phyloP scores from a whole-genome alignment of 2,888 invertebrate species.

The Lepeophtheirus nordmannii region DNA sequence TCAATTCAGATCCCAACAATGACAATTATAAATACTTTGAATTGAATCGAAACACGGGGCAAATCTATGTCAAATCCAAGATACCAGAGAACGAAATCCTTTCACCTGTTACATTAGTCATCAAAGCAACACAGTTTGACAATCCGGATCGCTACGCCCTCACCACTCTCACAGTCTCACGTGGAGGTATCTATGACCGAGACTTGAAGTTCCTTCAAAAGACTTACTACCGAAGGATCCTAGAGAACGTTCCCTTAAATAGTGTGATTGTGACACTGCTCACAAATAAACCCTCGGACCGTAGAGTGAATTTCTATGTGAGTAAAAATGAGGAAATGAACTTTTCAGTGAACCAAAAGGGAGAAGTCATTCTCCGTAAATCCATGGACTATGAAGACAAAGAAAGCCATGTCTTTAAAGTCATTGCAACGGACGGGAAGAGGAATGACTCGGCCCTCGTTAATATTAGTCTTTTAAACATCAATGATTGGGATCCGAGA shows the following conservation, averaged over 20 bases:
- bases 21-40: slow-evolving; percentile 47
- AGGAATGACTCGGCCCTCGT: slow-evolving; percentile 71
- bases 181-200: slow-evolving; percentile 41
- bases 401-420: slow-evolving; percentile 52
- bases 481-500: slow-evolving; percentile 84
- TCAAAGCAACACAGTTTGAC: slow-evolving; percentile 45
- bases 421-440: slow-evolving; percentile 61
- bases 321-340: background rate
- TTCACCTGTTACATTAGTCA: slow-evolving; percentile 59
- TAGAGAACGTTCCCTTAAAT: slow-evolving; percentile 60
- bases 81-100: slow-evolving; percentile 46
- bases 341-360: slow-evolving; percentile 35
- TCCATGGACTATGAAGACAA: slow-evolving; percentile 61
- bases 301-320: slow-evolving; percentile 33
- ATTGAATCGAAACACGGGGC: slow-evolving; percentile 49
- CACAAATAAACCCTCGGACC: slow-evolving; percentile 45
- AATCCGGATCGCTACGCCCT: slow-evolving; percentile 75
- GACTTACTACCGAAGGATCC: slow-evolving; percentile 51
- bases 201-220: slow-evolving; percentile 52
- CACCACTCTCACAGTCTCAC: slow-evolving; percentile 55
- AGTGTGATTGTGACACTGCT: slow-evolving; percentile 52
- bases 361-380: slow-evolving; percentile 58
- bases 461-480: slow-evolving; percentile 62
- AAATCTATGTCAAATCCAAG: slow-evolving; percentile 43
- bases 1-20: slow-evolving; percentile 44